A percentile compares a stretch with the other conserved stretches of the same genome.
Evolutionary conservation across 2,797 vertebrate genomes (phyloP).

Genomic region (Sebastes trivittatus): DNA sequence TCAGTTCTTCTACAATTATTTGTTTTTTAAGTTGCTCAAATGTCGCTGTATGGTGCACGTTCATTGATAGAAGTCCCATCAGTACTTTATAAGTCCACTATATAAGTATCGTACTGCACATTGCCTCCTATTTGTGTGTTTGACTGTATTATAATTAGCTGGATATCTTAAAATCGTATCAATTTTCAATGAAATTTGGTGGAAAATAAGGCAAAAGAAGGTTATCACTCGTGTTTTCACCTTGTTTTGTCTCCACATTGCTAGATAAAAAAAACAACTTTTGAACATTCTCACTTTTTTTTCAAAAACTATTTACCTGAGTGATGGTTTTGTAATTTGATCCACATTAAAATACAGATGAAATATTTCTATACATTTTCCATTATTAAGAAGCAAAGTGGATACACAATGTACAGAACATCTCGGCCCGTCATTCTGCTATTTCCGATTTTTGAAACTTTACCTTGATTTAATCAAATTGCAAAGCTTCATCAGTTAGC

Average conservation of each 20-base stretch:
- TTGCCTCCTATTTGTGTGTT: neutral
- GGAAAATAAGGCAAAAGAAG: neutral
- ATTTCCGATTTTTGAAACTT: neutral
- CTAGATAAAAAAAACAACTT: no score
- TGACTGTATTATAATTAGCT: neutral
- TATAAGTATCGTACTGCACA: neutral
- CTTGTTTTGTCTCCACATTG: neutral
- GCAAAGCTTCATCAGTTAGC: neutral
- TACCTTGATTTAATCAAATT: neutral
- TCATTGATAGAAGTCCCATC: neutral
- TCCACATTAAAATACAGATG: neutral
- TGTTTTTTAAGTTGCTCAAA: neutral
- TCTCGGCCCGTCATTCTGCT: neutral
- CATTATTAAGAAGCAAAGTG: neutral
- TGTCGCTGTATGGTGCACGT: neutral
- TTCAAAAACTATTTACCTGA: neutral
- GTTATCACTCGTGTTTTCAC: neutral
- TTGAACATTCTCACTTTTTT: neutral
- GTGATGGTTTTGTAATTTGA: neutral
- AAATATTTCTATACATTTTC: neutral
- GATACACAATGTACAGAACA: neutral
- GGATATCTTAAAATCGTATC: neutral
- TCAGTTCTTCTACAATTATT: neutral
- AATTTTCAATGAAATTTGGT: neutral
- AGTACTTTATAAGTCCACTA: neutral